phyloP scores from a whole-genome alignment of 1,140 invertebrate genomes.

The Cardiocondyla obscurior region DNA sequence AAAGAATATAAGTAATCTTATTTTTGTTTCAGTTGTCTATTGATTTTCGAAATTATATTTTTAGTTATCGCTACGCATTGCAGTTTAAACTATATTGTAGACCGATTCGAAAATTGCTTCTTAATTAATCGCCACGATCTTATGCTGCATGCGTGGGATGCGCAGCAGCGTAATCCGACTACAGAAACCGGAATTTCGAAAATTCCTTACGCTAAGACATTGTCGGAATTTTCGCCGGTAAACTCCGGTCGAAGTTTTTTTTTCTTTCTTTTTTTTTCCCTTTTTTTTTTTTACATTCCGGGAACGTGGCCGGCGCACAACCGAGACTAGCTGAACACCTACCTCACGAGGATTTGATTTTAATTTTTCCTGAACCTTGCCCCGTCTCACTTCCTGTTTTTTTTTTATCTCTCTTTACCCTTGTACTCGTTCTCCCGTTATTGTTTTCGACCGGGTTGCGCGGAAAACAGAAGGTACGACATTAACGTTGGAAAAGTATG shows the following conservation, averaged over 20 bases:
- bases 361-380: slow-evolving; percentile 19
- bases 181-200: slow-evolving; percentile 24
- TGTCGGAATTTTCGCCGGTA: slow-evolving; percentile 21
- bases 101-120: neutral
- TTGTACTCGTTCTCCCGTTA: neutral
- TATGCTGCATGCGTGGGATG: neutral
- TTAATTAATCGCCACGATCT: slow-evolving; percentile 6
- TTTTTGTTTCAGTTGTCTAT: neutral
- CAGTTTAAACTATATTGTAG: neutral
- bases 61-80: neutral
- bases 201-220: slow-evolving; percentile 23
- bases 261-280: too few species aligned
- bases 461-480: neutral
- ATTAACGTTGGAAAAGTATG: neutral
- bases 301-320: neutral
- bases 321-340: neutral
- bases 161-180: neutral
- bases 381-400: neutral
- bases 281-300: slow-evolving; percentile 28
- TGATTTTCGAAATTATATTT: neutral
- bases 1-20: neutral
- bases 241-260: slow-evolving; percentile 23
- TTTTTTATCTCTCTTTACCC: neutral
- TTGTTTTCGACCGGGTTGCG: slow-evolving; percentile 15
- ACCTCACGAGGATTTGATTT: slow-evolving; percentile 40